Evolutionary conservation across 2,888 invertebrate genomes (phyloP), one percentile per base, ranked within the genome.

Genomic region (Ceraclea dissimilis): DNA sequence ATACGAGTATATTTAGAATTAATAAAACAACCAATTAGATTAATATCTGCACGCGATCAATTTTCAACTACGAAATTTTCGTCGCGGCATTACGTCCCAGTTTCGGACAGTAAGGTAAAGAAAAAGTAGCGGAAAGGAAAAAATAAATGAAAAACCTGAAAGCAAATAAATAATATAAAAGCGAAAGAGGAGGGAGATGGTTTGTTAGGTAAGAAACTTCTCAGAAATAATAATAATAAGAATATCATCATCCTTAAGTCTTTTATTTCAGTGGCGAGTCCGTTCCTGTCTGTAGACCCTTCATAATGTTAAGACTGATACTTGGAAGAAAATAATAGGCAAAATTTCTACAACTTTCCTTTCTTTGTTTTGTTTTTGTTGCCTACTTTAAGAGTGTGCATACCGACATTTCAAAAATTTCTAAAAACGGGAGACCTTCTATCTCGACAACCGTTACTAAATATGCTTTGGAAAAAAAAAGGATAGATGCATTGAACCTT

Each of bases 71-170:
- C n/a, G n/a, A n/a, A n/a, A 26, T 26, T 26, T 26, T 26, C 10
- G 26, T 10, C 10, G 26, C 10, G 26, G 26, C 10, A 10, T 26
- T 6, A 26, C 26, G 26, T 26, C 26, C 10, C 26, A 26, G 39
- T n/a, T 39, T 39, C 13, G 39, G 13, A 39, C 39, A 39, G n/a
- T n/a, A 16, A 39, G 39, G 39, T 39, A 39, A 39, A 39, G 39
- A 39, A 39, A n/a, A 39, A 39, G 39, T 39, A 39, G 16, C 4
- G 39, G 39, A 39, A 49, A 49, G 49, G 6, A 49, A 49, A 49
- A 54, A 54, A 49, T 54, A 54, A 54, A 54, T 54, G 49, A 54
- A 34, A 54, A 52, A 51, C 44, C 39, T 39, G 22, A 39, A 44
- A 20, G 52, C 43, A 52, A 52, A 52, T 52, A 52, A 52, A 52